Evolutionary conservation across 2,888 invertebrate species (phyloP).

Genomic region (Orthosia cruda): DNA sequence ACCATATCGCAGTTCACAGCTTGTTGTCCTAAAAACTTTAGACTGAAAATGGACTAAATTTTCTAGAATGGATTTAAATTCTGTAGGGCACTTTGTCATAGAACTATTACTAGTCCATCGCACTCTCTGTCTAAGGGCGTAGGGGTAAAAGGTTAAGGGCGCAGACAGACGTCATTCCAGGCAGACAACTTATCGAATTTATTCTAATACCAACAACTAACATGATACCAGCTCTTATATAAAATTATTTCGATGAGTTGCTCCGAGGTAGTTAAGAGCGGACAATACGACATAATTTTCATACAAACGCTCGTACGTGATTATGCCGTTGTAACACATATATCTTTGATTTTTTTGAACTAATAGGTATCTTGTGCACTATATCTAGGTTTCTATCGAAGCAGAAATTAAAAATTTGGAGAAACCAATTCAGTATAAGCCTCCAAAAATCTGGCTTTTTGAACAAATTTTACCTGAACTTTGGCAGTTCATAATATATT

Average conservation of each 20-base stretch:
- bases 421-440: too few species aligned
- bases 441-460: too few species aligned
- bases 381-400: too few species aligned
- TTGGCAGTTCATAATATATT: too few species aligned
- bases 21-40: neutral
- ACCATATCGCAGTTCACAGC: neutral
- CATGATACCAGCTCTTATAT: neutral
- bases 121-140: conserved; percentile 67
- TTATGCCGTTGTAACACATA: too few species aligned
- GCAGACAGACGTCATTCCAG: conserved; percentile 75
- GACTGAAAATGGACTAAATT: conserved; percentile 16
- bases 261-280: neutral
- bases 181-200: conserved; percentile 63
- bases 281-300: too few species aligned
- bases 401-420: too few species aligned
- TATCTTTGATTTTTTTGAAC: too few species aligned
- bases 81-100: conserved; percentile 47
- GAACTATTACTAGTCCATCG: conserved; percentile 50
- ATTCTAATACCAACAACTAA: conserved; percentile 35
- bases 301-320: too few species aligned
- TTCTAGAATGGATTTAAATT: conserved; percentile 20
- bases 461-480: too few species aligned
- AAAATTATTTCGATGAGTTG: conserved; percentile 21
- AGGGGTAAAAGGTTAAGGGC: conserved; percentile 76
- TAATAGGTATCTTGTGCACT: too few species aligned